Percentiles rank a stretch among this genome's conserved stretches.
Conservation (phyloP, 2,113 vertebrate genomes). For the Puntigrus tetrazona region DNA sequence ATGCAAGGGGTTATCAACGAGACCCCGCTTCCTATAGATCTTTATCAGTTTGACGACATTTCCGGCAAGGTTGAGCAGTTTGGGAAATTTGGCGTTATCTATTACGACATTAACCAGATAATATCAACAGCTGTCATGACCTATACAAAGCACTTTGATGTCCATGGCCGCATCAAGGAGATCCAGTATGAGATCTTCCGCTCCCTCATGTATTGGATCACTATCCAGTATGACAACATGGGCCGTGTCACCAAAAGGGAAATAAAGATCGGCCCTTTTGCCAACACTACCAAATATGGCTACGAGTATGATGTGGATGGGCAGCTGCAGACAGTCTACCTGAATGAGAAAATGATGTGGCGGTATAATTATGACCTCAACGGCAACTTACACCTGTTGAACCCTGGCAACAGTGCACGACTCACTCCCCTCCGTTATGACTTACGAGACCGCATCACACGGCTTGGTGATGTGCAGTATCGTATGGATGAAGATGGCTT, state of each 20-base stretch:
- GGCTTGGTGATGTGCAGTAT: conserved; percentile 94
- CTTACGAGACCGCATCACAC: conserved; percentile 93
- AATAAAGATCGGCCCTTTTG: conserved; percentile 97
- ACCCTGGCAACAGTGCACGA: conserved; percentile 91
- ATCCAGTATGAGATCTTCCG: conserved; percentile 98
- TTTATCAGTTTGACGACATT: conserved; percentile 98
- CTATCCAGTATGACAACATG: conserved; percentile 98
- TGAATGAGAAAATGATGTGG: conserved; percentile 99
- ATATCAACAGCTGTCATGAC: conserved; percentile 99
- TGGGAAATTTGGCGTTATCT: conserved; percentile 98
- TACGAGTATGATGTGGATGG: conserved; percentile 97
- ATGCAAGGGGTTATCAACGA: conserved; percentile 99
- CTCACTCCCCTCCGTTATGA: conserved; percentile 92
- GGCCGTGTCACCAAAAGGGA: conserved; percentile 96
- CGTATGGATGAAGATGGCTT: conserved; percentile 95
- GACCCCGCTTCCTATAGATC: conserved; percentile 95
- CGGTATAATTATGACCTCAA: conserved; percentile 98
- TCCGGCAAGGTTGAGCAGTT: conserved; percentile 98
- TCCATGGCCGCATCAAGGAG: conserved; percentile 95
- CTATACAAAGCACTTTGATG: conserved; percentile 97
- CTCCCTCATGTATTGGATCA: conserved; percentile 99
- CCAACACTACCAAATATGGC: conserved; percentile 96
- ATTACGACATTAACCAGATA: conserved; percentile 99
- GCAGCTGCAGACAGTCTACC: conserved; percentile 93
- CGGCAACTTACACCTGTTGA: conserved; percentile 94